Percentiles rank a stretch among this genome's conserved stretches.
phyloP scores from a whole-genome alignment of 2,797 vertebrate species.

The Aphelocoma californica region DNA sequence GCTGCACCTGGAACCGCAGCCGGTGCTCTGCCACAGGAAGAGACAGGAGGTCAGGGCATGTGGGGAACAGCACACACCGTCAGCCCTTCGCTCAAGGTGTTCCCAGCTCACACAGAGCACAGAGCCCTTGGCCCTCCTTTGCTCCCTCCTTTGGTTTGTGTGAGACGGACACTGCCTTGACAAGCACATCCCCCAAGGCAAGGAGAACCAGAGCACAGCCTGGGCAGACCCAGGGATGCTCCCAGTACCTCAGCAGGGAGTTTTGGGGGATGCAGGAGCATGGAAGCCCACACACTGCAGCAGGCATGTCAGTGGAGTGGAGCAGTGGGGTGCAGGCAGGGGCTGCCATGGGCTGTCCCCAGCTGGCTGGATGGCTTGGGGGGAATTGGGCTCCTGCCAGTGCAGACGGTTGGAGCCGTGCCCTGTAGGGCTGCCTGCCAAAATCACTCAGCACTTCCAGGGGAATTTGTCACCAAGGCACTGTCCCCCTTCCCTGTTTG shows the following conservation, averaged over 20 bases:
- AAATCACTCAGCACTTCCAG: not conserved
- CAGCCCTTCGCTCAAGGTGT: rapidly evolving
- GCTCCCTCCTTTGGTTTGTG: rapidly evolving
- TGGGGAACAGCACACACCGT: rapidly evolving
- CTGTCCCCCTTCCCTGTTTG: not conserved
- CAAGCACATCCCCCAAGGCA: not conserved
- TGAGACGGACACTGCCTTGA: rapidly evolving
- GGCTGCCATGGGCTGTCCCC: not conserved
- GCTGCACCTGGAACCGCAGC: slow-evolving; percentile 89
- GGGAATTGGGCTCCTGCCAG: not conserved
- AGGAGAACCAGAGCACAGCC: not conserved
- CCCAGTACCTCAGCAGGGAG: not conserved
- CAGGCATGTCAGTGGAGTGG: not conserved
- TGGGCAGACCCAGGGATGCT: not conserved
- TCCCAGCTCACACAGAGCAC: not conserved
- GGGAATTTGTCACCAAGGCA: slow-evolving; percentile 30
- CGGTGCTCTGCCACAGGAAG: slow-evolving; percentile 82
- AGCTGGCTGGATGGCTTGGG: not conserved
- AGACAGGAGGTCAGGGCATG: rapidly evolving
- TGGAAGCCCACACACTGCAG: rapidly evolving
- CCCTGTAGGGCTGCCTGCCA: slow-evolving; percentile 2
- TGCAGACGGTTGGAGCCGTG: not conserved
- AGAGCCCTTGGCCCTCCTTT: not conserved
- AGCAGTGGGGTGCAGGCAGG: not conserved
- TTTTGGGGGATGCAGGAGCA: not conserved